Evolutionary conservation across 2,113 vertebrate species (phyloP), one percentile per base, ranked within the genome.

Genomic region (Acrocephalus kingi): DNA sequence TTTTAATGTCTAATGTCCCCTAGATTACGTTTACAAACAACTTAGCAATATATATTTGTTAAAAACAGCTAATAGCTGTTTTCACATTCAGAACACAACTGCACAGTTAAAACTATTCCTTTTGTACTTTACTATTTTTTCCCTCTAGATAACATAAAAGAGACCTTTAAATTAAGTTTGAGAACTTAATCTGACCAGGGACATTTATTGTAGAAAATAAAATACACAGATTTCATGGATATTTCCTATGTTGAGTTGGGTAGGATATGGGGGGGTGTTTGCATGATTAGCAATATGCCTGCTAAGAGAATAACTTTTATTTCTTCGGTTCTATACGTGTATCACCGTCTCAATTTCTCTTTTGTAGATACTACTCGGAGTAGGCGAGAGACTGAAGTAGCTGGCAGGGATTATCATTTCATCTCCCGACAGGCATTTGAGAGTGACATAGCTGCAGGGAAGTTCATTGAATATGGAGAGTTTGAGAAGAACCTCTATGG

Each of bases 401-500:
- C 99, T n/a, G 99, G 99, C 25, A 98, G 99, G 66, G 99, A 99
- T 97, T 99, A 99, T 96, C 98, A 99, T 93, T 99, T 99, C 77
- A 97, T 99, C 74, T 99, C 98, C 46, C 98, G 99, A 18, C 95
- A 98, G 62, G 97, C 97, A 3, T 99, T 99, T 87, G 99, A 99
- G 84, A 94, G 98, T 9, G 99, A 99, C 83, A 95, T 99, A 76
- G 97, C 98, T 28, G 87, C 98, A 10, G 98, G 98, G 39, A 99
- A 99, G 90, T 99, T 99, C 96, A 98, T 99, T 9, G 99, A 99
- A 52, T 99, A 98, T 2, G 99, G 99, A 19, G 99, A 99, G 96
- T 99, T 98, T 94, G 99, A 99, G 95, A 99, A 99, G 96, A 99
- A 99, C 96, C 95, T 99, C 43, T 99, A 99, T 46, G 99, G 99